Evolutionary conservation across 2,113 vertebrate genomes (phyloP).

Genomic region (Phalacrocorax brasilianus): DNA sequence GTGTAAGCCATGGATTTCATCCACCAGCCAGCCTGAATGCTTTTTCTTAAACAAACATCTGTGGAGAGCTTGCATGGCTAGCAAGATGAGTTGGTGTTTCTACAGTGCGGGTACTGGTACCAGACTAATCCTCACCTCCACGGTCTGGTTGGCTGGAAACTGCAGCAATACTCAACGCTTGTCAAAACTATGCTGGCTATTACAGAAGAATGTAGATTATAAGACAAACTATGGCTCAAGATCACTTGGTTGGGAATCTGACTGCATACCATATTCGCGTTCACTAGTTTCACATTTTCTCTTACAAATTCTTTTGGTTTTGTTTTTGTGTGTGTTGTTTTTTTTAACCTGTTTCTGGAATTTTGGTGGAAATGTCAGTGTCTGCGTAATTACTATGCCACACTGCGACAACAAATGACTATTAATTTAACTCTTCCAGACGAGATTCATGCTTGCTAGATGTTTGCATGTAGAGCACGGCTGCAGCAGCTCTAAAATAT

Average conservation of each 20-base stretch:
- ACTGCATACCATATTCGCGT: background rate
- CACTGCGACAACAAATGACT: background rate
- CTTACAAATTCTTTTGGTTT: background rate
- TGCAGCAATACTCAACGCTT: rapidly evolving
- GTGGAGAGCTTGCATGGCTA: rapidly evolving
- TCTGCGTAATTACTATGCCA: background rate
- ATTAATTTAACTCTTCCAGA: conserved; percentile 4
- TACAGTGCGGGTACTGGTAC: rapidly evolving
- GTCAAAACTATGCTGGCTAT: background rate
- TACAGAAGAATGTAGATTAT: background rate
- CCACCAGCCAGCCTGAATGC: background rate
- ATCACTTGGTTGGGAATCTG: background rate
- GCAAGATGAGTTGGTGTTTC: background rate
- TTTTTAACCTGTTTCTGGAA: background rate
- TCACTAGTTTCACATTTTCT: background rate
- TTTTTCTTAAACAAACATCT: background rate
- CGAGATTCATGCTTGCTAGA: background rate
- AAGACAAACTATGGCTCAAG: background rate
- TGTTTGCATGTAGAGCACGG: rapidly evolving
- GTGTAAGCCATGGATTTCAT: background rate
- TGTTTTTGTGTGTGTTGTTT: background rate
- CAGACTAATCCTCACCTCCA: background rate
- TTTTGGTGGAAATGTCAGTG: conserved; percentile 1
- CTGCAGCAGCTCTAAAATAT: background rate
- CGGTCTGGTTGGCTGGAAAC: background rate